phyloP scores from a whole-genome alignment of 2,113 vertebrate genomes.

The Pelecanoides urinatrix region DNA sequence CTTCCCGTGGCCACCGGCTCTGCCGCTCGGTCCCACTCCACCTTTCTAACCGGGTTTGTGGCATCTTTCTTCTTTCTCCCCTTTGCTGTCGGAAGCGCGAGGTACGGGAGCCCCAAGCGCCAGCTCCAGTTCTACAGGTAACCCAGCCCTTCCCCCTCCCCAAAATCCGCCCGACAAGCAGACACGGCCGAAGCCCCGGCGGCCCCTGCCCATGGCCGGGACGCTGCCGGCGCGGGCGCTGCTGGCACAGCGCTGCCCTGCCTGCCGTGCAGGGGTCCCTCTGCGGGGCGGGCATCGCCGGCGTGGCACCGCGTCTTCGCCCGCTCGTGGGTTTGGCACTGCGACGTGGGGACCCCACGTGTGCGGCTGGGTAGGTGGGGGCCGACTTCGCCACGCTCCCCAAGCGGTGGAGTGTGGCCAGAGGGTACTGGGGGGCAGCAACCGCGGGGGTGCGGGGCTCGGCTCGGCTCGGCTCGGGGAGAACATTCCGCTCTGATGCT shows the following conservation, averaged over 20 bases:
- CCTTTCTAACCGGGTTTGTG: slow-evolving; percentile 51
- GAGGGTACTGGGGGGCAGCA: background rate
- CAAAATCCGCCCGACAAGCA: background rate
- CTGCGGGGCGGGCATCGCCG: background rate
- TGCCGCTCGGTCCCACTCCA: background rate
- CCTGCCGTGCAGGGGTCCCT: background rate
- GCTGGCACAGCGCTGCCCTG: background rate
- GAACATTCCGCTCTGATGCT: background rate
- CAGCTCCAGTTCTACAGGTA: slow-evolving; percentile 99
- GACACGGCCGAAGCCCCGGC: background rate
- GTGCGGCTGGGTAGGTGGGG: background rate
- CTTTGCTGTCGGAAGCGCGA: slow-evolving; percentile 87
- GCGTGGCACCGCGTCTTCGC: background rate
- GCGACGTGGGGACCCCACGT: rapidly evolving
- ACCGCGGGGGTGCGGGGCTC: background rate
- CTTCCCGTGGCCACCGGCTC: background rate
- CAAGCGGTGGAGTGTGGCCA: background rate
- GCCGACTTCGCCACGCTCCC: rapidly evolving
- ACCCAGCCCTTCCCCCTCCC: slow-evolving; percentile 27
- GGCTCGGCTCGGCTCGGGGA: background rate
- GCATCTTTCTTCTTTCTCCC: slow-evolving; percentile 71
- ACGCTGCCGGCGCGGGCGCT: rapidly evolving
- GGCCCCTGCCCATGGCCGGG: background rate
- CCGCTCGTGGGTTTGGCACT: rapidly evolving
- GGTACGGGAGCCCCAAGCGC: slow-evolving; percentile 98